Conservation (phyloP, 1,140 invertebrate species). For the Chrysomallon squamiferum region DNA sequence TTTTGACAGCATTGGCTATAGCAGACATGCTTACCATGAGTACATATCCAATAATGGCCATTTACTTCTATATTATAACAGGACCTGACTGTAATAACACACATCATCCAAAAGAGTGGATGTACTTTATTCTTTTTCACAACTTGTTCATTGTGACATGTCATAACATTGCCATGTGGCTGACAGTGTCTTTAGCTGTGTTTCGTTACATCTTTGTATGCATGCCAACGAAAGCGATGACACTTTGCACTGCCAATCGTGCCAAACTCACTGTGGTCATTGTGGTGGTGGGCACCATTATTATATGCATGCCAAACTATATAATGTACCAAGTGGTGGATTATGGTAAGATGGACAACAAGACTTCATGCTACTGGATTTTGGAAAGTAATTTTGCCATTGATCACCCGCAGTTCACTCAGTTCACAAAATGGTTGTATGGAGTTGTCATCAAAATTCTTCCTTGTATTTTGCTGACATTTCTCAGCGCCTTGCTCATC, state of each 20-base stretch:
- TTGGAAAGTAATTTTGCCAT: conserved; percentile 26
- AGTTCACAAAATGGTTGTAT: conserved; percentile 78
- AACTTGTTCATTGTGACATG: conserved; percentile 77
- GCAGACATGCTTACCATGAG: conserved; percentile 88
- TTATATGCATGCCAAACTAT: conserved; percentile 82
- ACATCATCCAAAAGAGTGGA: conserved; percentile 46
- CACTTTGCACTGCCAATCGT: conserved; percentile 76
- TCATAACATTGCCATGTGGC: conserved; percentile 92
- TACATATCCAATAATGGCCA: conserved; percentile 83
- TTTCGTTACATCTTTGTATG: conserved; percentile 92
- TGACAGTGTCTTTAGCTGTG: conserved; percentile 89
- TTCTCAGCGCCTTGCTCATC: conserved; percentile 82
- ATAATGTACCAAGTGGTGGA: conserved; percentile 45
- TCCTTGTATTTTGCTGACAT: conserved; percentile 81
- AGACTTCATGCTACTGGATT: conserved; percentile 38
- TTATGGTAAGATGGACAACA: neutral
- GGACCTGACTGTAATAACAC: conserved; percentile 16
- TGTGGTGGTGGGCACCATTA: conserved; percentile 75
- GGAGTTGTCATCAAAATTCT: conserved; percentile 83
- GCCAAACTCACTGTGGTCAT: conserved; percentile 78
- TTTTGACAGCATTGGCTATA: conserved; percentile 83
- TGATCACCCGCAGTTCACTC: conserved; percentile 29
- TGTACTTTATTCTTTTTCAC: conserved; percentile 57
- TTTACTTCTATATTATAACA: conserved; percentile 67
- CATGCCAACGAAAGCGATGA: conserved; percentile 74